Conservation (phyloP, 2,888 invertebrate genomes). For the Podabrus alpinus region DNA sequence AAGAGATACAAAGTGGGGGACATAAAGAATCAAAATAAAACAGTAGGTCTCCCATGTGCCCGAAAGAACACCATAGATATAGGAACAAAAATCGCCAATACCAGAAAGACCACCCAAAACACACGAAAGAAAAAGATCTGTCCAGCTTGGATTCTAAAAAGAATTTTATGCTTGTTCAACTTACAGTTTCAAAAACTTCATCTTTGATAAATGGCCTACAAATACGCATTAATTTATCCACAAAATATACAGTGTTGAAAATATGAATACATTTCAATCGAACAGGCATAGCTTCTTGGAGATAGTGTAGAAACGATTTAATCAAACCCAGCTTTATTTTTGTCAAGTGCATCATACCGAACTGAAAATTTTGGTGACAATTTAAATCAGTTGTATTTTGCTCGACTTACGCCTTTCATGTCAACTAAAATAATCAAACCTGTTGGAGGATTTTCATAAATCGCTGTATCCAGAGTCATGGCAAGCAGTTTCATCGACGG, state of each 20-base stretch:
- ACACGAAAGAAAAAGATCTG: no score
- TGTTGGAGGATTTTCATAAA: slow-evolving; percentile 62
- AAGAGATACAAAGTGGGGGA: no score
- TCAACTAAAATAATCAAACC: slow-evolving; percentile 72
- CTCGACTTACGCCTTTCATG: slow-evolving; percentile 64
- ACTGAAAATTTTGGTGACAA: neutral
- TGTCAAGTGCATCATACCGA: slow-evolving; percentile 40
- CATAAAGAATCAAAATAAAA: no score
- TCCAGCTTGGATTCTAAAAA: no score
- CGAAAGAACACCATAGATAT: no score
- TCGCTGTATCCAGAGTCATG: slow-evolving; percentile 56
- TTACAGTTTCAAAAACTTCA: slow-evolving; percentile 7
- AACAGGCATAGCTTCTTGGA: slow-evolving; percentile 72
- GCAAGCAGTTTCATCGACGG: slow-evolving; percentile 61
- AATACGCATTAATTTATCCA: slow-evolving; percentile 56
- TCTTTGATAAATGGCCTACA: slow-evolving; percentile 63
- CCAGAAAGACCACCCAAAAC: no score
- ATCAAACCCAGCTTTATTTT: slow-evolving; percentile 49
- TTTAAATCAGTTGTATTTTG: neutral
- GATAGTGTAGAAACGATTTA: slow-evolving; percentile 67
- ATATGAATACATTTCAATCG: slow-evolving; percentile 70
- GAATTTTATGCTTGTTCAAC: neutral
- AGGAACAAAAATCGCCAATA: no score
- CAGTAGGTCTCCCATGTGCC: no score
- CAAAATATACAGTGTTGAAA: slow-evolving; percentile 60